These are phyloP conservation scores for Chrysodeixis includens DNA, from an alignment of 2,888 invertebrate species.

Conservation along the genomic window DNA sequence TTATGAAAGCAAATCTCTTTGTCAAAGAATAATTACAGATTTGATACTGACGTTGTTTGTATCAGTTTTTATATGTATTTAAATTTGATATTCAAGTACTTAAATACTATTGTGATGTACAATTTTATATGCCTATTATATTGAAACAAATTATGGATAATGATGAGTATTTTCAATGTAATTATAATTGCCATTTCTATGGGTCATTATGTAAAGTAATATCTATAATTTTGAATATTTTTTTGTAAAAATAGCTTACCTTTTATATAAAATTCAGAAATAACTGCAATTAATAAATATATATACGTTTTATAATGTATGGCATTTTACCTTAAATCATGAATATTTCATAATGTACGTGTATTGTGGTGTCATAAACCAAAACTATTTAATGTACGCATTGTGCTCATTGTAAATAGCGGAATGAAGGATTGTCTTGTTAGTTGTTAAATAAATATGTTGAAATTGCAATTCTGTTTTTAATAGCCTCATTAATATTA, in stretches of 20 bases:
- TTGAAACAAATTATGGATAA: neutral
- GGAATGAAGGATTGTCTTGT: slow-evolving; percentile 53
- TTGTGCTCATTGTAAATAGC: slow-evolving; percentile 62
- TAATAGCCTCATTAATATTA: neutral
- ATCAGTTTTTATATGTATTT: slow-evolving; percentile 9
- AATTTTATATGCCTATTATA: neutral
- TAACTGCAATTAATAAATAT: neutral
- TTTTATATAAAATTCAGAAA: neutral
- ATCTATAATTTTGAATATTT: neutral
- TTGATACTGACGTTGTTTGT: too few relatives aligned
- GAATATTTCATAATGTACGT: slow-evolving; percentile 2
- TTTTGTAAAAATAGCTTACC: neutral
- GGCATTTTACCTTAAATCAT: slow-evolving; percentile 2
- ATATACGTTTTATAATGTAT: too few relatives aligned
- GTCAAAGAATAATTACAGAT: too few relatives aligned
- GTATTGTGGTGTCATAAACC: slow-evolving; percentile 14
- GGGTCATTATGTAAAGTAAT: neutral
- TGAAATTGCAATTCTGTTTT: slow-evolving; percentile 34
- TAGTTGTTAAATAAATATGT: slow-evolving; percentile 59
- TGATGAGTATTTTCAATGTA: neutral
- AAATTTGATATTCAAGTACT: neutral
- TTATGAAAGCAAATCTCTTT: too few relatives aligned
- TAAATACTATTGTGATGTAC: neutral
- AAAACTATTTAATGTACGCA: slow-evolving; percentile 39
- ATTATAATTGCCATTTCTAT: neutral